Conservation (phyloP, 2,888 invertebrate genomes). For the Philereme transversata region DNA sequence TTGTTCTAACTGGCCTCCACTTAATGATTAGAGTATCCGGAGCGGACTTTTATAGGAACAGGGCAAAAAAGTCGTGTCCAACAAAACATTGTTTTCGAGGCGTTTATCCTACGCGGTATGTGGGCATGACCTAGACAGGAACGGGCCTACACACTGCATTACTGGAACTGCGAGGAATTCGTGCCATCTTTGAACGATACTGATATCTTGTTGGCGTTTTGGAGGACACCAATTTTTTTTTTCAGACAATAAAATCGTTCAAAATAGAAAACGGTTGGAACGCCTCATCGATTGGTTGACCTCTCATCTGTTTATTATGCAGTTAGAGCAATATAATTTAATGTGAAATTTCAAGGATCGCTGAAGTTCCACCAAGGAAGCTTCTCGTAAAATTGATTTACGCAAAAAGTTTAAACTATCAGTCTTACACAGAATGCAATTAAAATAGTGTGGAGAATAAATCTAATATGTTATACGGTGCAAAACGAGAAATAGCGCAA, state of each 20-base stretch:
- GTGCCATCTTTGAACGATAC: slow-evolving; percentile 28
- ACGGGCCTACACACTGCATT: slow-evolving; percentile 45
- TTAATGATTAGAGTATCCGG: too few relatives aligned
- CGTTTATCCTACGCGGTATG: slow-evolving; percentile 49
- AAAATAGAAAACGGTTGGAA: too few relatives aligned
- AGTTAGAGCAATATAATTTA: slow-evolving; percentile 14
- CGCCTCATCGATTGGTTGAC: not conserved
- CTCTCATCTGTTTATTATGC: slow-evolving; percentile 1
- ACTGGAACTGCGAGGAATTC: slow-evolving; percentile 28
- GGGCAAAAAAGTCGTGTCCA: slow-evolving; percentile 25
- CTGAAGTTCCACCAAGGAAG: slow-evolving; percentile 18
- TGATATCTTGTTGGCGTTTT: slow-evolving; percentile 24
- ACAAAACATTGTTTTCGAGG: slow-evolving; percentile 16
- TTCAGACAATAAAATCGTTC: not conserved
- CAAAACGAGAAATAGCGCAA: slow-evolving; percentile 54
- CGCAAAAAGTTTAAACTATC: slow-evolving; percentile 35
- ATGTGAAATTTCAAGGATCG: not conserved
- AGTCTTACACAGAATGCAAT: slow-evolving; percentile 33
- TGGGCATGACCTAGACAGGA: slow-evolving; percentile 49
- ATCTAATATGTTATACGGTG: slow-evolving; percentile 31
- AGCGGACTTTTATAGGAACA: too few relatives aligned
- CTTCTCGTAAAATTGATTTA: slow-evolving; percentile 39
- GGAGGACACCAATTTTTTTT: slow-evolving; percentile 16
- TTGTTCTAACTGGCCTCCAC: too few relatives aligned
- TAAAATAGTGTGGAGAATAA: slow-evolving; percentile 34